Percentiles rank a stretch among this genome's conserved stretches.
Conservation (phyloP, 1,140 invertebrate species). For the Pinna nobilis region DNA sequence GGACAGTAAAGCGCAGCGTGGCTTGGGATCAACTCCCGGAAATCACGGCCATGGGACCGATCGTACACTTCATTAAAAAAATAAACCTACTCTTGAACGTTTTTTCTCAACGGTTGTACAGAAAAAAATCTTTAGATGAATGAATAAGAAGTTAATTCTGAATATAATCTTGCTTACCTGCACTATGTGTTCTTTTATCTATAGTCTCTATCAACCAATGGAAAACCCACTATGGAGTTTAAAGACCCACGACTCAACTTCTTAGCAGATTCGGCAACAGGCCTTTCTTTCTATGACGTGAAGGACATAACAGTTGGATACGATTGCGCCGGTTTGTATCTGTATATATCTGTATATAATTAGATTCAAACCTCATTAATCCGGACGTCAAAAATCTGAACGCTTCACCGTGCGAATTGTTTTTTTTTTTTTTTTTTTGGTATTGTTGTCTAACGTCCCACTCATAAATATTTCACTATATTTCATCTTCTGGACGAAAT, state of each 20-base stretch:
- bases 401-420: no score
- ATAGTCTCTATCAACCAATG: slow-evolving; percentile 20
- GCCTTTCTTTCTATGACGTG: slow-evolving; percentile 30
- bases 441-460: no score
- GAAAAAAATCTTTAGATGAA: background rate
- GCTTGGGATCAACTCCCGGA: no score
- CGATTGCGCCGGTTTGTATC: slow-evolving; percentile 22
- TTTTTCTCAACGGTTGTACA: no score
- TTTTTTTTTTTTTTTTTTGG: no score
- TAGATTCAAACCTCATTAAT: no score
- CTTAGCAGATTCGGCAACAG: slow-evolving; percentile 19
- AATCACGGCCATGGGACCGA: no score
- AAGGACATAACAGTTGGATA: slow-evolving; percentile 25
- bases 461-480: background rate
- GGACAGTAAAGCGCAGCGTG: no score
- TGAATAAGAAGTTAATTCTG: background rate
- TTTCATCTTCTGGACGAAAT: background rate
- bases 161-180: background rate
- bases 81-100: no score
- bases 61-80: no score
- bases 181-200: background rate
- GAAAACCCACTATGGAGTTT: slow-evolving; percentile 21
- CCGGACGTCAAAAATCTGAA: no score
- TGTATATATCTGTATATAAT: no score
- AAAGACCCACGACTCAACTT: slow-evolving; percentile 27